Evolutionary conservation across 2,888 invertebrate species (phyloP).

Genomic region (Philopedon plagiatum): DNA sequence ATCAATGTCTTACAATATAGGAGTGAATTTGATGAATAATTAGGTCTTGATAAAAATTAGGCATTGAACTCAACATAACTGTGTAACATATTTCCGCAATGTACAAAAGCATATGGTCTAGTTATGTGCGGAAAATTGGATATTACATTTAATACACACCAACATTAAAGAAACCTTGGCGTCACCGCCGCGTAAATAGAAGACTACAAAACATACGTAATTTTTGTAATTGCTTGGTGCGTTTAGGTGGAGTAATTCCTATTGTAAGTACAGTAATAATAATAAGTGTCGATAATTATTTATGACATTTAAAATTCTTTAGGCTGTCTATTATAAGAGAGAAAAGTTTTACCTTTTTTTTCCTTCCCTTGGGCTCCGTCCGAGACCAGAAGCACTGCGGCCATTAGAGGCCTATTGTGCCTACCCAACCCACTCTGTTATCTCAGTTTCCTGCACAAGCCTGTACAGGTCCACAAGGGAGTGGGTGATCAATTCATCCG

Average conservation of each 20-base stretch:
- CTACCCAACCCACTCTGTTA: no score
- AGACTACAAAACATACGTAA: neutral
- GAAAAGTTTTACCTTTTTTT: no score
- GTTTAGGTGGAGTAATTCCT: neutral
- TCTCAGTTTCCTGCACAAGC: no score
- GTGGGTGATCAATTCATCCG: no score
- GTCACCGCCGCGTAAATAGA: neutral
- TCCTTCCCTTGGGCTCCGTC: no score
- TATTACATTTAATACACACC: neutral
- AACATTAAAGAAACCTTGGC: constrained; percentile 2
- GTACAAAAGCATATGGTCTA: neutral
- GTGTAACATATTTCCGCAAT: neutral
- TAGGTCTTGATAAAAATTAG: neutral
- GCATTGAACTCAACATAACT: neutral
- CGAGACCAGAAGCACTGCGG: no score
- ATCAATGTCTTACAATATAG: neutral
- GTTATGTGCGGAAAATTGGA: neutral
- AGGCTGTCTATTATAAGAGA: no score
- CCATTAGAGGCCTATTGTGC: no score
- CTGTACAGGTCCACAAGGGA: no score
- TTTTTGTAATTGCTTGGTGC: neutral
- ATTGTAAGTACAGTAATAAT: neutral
- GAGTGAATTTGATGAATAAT: neutral
- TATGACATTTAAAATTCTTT: no score
- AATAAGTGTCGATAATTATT: no score